Evolutionary conservation across 2,797 vertebrate species (phyloP), one percentile per base, ranked within the genome.

Genomic region (Diglossa cyanea): DNA sequence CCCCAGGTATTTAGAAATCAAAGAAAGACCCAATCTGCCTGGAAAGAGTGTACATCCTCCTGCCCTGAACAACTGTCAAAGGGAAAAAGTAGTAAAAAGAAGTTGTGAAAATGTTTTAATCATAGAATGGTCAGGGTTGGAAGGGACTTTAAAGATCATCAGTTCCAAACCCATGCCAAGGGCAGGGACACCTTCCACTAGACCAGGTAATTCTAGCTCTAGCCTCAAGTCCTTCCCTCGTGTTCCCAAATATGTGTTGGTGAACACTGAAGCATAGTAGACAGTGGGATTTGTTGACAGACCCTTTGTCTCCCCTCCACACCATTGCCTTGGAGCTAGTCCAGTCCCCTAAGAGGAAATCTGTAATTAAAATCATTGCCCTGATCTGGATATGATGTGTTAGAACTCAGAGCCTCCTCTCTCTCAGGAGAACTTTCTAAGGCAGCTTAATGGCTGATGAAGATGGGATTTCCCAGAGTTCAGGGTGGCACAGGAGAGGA

Each of bases 121-220:
- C 39, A 51, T 8, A 31, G 14, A 31, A 65, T 26, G 33, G 14
- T 40, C 25, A 44, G 50, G 10, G 5, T 57, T 44, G 44, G 50
- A 88, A 61, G 17, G 28, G 33, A 15, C n/a, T 44, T 62, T 6
- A 70, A 33, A 57, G 44, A 33, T 30, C 33, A 26, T 35, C 33
- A 18, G 7, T 39, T 76, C 50, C 57, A 83, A 57, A 12, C 9
- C 7, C 0, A 0, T 30, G 44, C 11, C 35, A 1, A 13, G 35
- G 19, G 31, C 4, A 6, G 40, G 31, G 42, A 18, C 11, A 15
- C 4, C 6, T 62, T 37, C 11, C 28, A 24, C 19, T 20, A 39
- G 24, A 25, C 6, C 55, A 62, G 35, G 26, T 42, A 37, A 19
- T 31, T 67, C 40, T 7, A 31, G 37, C 51, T 9, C 47, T 13